Percentiles rank a stretch among this genome's conserved stretches.
These are phyloP conservation scores for Serilophus lunatus DNA, from an alignment of 2,113 vertebrate genomes.

Conservation along the genomic window DNA sequence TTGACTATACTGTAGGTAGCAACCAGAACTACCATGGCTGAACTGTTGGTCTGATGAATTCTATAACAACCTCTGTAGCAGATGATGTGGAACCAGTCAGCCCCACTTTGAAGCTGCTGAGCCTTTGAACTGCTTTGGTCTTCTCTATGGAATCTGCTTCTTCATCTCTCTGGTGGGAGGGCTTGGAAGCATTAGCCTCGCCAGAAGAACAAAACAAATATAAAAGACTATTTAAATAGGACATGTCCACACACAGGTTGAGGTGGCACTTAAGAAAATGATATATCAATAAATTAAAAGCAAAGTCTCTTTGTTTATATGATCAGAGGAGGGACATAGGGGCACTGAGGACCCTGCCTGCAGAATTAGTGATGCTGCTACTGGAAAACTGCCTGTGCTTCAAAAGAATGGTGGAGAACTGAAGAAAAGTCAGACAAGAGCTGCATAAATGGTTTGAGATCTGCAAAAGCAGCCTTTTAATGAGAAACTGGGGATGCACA, in stretches of 20 bases:
- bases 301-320: background rate
- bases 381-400: background rate
- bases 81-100: background rate
- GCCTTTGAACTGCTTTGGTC: background rate
- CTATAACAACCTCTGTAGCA: background rate
- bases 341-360: background rate
- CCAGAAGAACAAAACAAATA: background rate
- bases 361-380: background rate
- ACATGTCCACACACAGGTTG: background rate
- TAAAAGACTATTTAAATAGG: background rate
- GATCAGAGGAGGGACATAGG: background rate
- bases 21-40: background rate
- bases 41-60: background rate
- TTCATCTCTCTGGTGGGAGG: background rate
- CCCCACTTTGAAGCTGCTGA: background rate
- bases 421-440: background rate
- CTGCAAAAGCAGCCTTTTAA: background rate
- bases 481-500: background rate
- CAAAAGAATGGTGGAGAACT: background rate
- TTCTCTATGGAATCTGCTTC: background rate
- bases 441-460: background rate
- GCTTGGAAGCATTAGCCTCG: background rate
- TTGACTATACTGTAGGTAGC: background rate
- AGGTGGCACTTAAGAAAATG: background rate
- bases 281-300: background rate